A percentile compares a stretch with the other conserved stretches of the same genome.
Evolutionary conservation across 2,113 vertebrate species (phyloP).

Genomic region (Calonectris borealis): DNA sequence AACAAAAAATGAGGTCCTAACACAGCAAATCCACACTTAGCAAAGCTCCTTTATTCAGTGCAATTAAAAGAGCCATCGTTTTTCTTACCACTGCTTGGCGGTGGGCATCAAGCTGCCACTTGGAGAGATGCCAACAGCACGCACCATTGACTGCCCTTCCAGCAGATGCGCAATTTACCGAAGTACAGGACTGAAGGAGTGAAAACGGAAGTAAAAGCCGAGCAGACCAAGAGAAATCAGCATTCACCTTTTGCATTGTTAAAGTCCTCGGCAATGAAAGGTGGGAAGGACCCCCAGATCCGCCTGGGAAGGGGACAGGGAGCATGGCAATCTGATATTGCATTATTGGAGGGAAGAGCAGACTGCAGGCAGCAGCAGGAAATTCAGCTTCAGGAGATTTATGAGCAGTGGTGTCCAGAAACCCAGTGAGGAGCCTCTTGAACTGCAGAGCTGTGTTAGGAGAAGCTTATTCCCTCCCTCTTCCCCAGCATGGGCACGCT

Average conservation of each 20-base stretch:
- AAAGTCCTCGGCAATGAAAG: background rate
- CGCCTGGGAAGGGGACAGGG: background rate
- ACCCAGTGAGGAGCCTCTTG: conserved; percentile 23
- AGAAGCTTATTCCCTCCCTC: background rate
- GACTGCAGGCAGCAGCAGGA: conserved; percentile 35
- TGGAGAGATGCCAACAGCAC: conserved; percentile 14
- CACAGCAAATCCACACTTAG: background rate
- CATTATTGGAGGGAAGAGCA: background rate
- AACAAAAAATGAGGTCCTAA: background rate
- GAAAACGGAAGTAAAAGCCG: background rate
- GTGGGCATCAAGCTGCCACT: background rate
- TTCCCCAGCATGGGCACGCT: background rate
- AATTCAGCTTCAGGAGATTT: conserved; percentile 43
- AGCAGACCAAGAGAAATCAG: background rate
- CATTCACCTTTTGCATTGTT: background rate
- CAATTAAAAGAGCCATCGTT: conserved; percentile 22
- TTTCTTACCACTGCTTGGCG: background rate
- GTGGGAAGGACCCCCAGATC: background rate
- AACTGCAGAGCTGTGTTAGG: background rate
- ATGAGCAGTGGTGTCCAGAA: conserved; percentile 33
- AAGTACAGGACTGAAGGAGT: background rate
- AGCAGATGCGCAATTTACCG: background rate
- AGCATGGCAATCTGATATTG: background rate
- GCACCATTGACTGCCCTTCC: background rate
- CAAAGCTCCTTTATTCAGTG: background rate